Base-by-base conservation (phyloP, 2,113 vertebrate genomes). In the Vulpes lagopus region DNA sequence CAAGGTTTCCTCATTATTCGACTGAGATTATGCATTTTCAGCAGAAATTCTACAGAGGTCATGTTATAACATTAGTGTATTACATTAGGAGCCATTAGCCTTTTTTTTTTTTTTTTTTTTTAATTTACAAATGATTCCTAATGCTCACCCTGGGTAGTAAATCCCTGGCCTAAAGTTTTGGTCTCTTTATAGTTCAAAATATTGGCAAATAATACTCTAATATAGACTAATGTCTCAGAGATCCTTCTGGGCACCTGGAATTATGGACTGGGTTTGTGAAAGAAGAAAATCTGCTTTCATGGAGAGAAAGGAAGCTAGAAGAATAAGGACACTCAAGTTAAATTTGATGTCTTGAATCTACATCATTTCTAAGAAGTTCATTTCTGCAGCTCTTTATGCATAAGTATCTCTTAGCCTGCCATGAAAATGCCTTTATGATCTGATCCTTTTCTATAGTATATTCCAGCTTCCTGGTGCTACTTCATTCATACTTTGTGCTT, bases 291-390 rank as follows among this genome's bases (percentile, higher is more conserved):
- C 71, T 83, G 12, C 74, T 80, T 74, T 96, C 11, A 3, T 49
- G 4, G 65, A 80, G 57, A 96, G 20, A 95, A 43, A 71, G 81
- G 38, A 76, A 20, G 85, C 12, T 69, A 65, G 60, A 92, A 64
- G 92, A 89, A 91, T 94, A 92, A 91, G 62, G 59, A 95, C 23
- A 80, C 0, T 89, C 64, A 65, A 1, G 94, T 86, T 90, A 86
- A 96, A 57, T 87, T 71, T 83, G 22, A 5, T 64, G 30, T 71
- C 27, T 81, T 57, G 8, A 92, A 73, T 80, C 38, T 82, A 11
- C 8, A 51, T 97, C 53, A 51, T 83, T 89, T 76, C 7, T 60
- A 53, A 73, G 20, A 76, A 62, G 59, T 16, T 94, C 81, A 27
- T 74, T 6, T 88, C 14, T 79, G 0, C 14, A 65, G 30, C 14